A percentile compares a stretch with the other conserved stretches of the same genome.
Conservation (phyloP, 37 sponge, comb jelly and placozoan genomes). For the Beroe ovata region DNA sequence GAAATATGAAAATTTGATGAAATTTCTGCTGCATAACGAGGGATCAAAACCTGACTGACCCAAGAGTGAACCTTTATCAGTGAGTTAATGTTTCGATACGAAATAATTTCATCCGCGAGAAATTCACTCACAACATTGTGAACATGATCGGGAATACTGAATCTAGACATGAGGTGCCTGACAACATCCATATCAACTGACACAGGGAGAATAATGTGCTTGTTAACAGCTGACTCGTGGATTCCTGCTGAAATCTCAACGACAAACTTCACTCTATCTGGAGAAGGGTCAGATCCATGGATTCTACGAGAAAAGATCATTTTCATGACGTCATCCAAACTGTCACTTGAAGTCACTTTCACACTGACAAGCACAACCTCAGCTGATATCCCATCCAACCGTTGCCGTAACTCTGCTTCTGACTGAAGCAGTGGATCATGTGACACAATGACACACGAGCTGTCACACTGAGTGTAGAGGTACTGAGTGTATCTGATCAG, state of each 20-base stretch:
- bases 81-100: background rate
- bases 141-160: background rate
- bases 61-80: background rate
- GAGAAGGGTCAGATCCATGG: background rate
- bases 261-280: background rate
- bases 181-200: background rate
- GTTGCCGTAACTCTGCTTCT: background rate
- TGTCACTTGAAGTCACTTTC: background rate
- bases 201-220: background rate
- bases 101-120: background rate
- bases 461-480: background rate
- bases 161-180: background rate
- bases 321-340: background rate
- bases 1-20: background rate
- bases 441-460: background rate
- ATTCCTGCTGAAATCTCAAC: background rate
- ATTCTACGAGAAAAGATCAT: background rate
- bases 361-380: background rate
- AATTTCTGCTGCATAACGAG: background rate
- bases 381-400: background rate
- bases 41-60: background rate
- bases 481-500: background rate
- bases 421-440: slow-evolving; percentile 19
- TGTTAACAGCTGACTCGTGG: background rate
- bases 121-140: background rate